These are phyloP conservation scores for Penelope pileata DNA, from an alignment of 2,113 vertebrate genomes.

Conservation along the genomic window DNA sequence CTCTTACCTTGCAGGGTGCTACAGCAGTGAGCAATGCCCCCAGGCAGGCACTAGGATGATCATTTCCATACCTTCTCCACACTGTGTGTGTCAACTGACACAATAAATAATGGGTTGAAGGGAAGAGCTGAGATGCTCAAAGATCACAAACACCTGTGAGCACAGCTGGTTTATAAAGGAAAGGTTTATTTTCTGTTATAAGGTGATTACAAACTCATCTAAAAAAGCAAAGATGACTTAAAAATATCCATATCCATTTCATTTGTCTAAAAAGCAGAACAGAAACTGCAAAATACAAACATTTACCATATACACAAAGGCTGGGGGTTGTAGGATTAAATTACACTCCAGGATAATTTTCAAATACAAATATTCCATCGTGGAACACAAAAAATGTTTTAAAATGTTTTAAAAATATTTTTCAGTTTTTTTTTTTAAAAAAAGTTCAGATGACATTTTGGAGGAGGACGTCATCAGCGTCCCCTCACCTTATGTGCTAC, in stretches of 20 bases:
- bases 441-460: constrained; percentile 68
- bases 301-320: constrained; percentile 76
- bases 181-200: constrained; percentile 82
- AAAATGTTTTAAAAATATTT: constrained; percentile 80
- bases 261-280: constrained; percentile 82
- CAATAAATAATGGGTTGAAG: background rate
- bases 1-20: fast-evolving
- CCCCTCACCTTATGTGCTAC: constrained; percentile 62
- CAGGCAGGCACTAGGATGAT: too few relatives aligned
- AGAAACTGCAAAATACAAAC: constrained; percentile 77
- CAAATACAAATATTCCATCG: constrained; percentile 72
- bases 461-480: constrained; percentile 38
- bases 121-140: background rate
- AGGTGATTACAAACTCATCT: constrained; percentile 85
- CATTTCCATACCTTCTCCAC: background rate
- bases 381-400: constrained; percentile 74
- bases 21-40: too few relatives aligned
- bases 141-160: background rate
- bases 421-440: constrained; percentile 2
- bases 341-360: constrained; percentile 67
- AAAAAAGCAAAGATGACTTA: constrained; percentile 84
- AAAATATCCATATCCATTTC: constrained; percentile 83
- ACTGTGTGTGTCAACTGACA: background rate
- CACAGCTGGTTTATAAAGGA: constrained; percentile 72
- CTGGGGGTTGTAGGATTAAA: constrained; percentile 61